A percentile compares a stretch with the other conserved stretches of the same genome.
Evolutionary conservation across 2,113 vertebrate species (phyloP).

Genomic region (Azemiops feae): DNA sequence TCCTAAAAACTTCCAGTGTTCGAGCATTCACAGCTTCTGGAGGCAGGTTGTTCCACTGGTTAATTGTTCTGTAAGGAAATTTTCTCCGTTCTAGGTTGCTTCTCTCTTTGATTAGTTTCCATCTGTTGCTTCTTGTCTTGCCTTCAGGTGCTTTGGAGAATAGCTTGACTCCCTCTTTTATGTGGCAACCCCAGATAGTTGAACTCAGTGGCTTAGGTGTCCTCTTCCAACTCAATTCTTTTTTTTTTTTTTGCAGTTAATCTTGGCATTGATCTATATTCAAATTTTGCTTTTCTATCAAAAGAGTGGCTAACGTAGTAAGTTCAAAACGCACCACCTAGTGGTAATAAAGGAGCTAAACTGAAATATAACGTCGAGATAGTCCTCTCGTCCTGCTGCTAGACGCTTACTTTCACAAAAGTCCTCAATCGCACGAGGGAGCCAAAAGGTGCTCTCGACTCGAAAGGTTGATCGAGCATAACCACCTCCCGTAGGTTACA

Average conservation of each 20-base stretch:
- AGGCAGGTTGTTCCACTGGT: too few relatives aligned
- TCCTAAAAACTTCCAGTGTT: too few relatives aligned
- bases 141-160: too few relatives aligned
- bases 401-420: not conserved
- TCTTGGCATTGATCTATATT: not conserved
- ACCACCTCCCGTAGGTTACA: not conserved
- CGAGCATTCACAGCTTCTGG: too few relatives aligned
- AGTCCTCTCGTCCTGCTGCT: too few relatives aligned
- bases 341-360: not conserved
- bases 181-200: not conserved
- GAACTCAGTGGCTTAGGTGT: not conserved
- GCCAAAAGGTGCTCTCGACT: not conserved
- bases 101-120: too few relatives aligned
- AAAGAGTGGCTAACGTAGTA: not conserved
- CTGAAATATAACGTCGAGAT: not conserved
- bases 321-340: not conserved
- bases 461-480: not conserved
- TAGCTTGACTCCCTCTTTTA: too few relatives aligned
- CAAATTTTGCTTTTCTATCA: not conserved
- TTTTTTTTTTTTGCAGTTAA: not conserved
- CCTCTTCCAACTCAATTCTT: not conserved
- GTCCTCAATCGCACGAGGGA: not conserved
- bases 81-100: too few relatives aligned
- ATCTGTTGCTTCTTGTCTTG: too few relatives aligned
- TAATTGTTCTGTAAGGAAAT: too few relatives aligned